Percentiles rank a stretch among this genome's conserved stretches.
Conservation (phyloP, 2,888 invertebrate genomes). For the Sympetrum striolatum region DNA sequence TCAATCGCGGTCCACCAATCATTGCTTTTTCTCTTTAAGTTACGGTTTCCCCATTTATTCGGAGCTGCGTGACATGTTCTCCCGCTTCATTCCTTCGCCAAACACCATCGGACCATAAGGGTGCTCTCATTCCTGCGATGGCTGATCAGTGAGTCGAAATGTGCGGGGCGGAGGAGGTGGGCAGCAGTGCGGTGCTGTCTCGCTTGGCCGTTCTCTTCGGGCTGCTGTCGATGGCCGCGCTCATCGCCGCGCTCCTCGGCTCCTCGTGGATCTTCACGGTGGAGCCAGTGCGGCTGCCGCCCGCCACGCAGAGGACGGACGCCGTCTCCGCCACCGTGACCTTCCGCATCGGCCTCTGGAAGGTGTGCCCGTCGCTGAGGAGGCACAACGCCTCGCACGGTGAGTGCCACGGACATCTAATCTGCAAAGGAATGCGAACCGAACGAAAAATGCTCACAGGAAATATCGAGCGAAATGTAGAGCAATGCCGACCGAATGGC, state of each 20-base stretch:
- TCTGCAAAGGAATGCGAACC: too few relatives aligned
- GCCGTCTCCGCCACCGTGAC: slow-evolving; percentile 44
- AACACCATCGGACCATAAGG: too few relatives aligned
- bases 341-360: slow-evolving; percentile 61
- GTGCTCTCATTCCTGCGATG: too few relatives aligned
- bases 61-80: not conserved
- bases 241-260: slow-evolving; percentile 61
- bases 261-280: slow-evolving; percentile 63
- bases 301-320: slow-evolving; percentile 55
- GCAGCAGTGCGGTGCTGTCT: slow-evolving; percentile 55
- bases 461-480: too few relatives aligned
- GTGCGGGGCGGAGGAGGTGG: not conserved
- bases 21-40: not conserved
- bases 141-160: not conserved
- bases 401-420: slow-evolving; percentile 54
- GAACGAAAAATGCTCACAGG: too few relatives aligned
- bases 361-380: slow-evolving; percentile 61
- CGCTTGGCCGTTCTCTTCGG: slow-evolving; percentile 61
- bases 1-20: not conserved
- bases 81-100: not conserved
- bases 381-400: slow-evolving; percentile 60
- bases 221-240: slow-evolving; percentile 59
- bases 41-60: not conserved
- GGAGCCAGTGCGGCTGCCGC: slow-evolving; percentile 60
- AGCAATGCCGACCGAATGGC: too few relatives aligned